Evolutionary conservation across 2,888 invertebrate species (phyloP), one percentile per base, ranked within the genome.

Genomic region (Dysmachus trigonus): DNA sequence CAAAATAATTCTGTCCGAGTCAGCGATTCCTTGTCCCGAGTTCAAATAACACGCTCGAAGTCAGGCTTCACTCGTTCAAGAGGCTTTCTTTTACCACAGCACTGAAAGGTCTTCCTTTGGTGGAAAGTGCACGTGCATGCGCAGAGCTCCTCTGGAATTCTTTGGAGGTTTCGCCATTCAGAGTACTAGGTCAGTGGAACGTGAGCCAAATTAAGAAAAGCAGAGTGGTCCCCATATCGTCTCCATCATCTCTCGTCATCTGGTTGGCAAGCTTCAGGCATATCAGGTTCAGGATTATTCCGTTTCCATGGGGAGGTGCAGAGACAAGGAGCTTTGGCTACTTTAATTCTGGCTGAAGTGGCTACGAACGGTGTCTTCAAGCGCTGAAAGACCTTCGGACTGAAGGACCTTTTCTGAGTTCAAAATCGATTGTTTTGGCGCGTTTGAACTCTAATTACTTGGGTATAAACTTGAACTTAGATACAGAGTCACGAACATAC

Each of bases 401-500:
- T 47, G 4, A 7, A 47, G 47, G 18, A 47, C 47, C 47, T 6
- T 18, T 47, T n/a, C n/a, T n/a, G n/a, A n/a, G n/a, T n/a, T n/a
- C n/a, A 72, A 76, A 76, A 76, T 76, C 38, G 76, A 79, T 79
- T 31, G 10, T 79, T 41, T 30, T 79, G 41, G 30, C 47, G 79
- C 13, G 27, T 79, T 79, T 47, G 41, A 79, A 47, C 41, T 79
- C 31, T 79, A 47, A 47, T 30, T 79, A 27, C 13, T 47, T 47
- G 76, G 5, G 47, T 47, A 47, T 4, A 47, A 47, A n/a, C 47
- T 47, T 47, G 47, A 18, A 47, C 15, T n/a, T 38, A 41, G 47
- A 47, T 47, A n/a, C 15, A 15, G n/a, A 47, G 47, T 47, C 47
- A n/a, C 15, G 47, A n/a, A 47, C 47, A 15, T 47, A 5, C 5